Evolutionary conservation across 92 coral and sea anemone genomes (phyloP).

Genomic region (Blastomussa wellsi): DNA sequence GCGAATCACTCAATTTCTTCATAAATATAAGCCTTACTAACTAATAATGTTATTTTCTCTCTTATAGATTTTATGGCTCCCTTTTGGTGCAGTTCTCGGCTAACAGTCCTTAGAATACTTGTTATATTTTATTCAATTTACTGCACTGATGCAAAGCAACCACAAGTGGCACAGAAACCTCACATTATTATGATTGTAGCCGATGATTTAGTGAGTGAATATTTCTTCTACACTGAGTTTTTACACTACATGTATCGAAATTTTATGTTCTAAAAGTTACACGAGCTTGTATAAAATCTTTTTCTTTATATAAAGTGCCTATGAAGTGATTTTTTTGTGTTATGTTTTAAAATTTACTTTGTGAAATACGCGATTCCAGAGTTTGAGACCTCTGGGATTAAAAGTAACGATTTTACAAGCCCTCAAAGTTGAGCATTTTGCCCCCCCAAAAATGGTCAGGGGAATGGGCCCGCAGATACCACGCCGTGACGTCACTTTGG

Average conservation of each 20-base stretch:
- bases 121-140: conserved; percentile 26
- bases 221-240: not conserved
- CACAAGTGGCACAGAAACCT: conserved; percentile 59
- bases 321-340: no score
- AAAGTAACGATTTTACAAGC: no score
- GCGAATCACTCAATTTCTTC: not conserved
- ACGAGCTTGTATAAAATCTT: not conserved
- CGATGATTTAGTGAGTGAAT: conserved; percentile 83
- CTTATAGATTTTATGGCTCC: conserved; percentile 32
- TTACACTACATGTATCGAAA: not conserved
- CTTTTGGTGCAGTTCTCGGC: not conserved
- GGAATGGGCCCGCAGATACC: no score
- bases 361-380: no score
- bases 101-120: conserved; percentile 25
- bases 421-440: no score
- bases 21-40: not conserved
- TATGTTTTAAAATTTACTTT: no score
- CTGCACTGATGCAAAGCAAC: conserved; percentile 10
- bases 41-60: not conserved
- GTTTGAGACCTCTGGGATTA: no score
- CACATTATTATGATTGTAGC: conserved; percentile 95
- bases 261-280: not conserved
- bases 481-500: no score
- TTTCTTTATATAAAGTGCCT: no score
- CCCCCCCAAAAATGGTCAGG: no score